These are phyloP conservation scores for Sebastes oblongus DNA, from an alignment of 2,797 vertebrate species.

Conservation along the genomic window DNA sequence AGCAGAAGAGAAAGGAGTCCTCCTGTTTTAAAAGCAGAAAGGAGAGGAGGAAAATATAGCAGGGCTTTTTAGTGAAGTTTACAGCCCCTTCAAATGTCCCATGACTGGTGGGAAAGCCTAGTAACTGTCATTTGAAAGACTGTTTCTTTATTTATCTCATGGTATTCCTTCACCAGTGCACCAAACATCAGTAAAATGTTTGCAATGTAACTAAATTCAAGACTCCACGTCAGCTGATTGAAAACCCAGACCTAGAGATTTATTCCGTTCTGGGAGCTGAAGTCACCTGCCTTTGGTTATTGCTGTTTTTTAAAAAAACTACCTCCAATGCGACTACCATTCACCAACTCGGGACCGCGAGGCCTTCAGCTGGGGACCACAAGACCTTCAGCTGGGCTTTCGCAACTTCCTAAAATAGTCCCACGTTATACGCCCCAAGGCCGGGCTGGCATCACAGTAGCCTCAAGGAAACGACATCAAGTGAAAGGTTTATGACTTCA, in stretches of 20 bases:
- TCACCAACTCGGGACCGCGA: slow-evolving; percentile 50
- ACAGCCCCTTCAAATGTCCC: slow-evolving; percentile 48
- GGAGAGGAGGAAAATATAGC: slow-evolving; percentile 56
- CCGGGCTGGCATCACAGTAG: slow-evolving; percentile 55
- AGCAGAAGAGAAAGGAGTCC: slow-evolving; percentile 51
- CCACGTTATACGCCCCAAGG: slow-evolving; percentile 61
- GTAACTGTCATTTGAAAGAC: slow-evolving; percentile 25
- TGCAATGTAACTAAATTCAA: background rate
- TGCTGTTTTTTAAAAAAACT: slow-evolving; percentile 30
- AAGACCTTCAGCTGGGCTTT: slow-evolving; percentile 71
- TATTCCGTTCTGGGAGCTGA: slow-evolving; percentile 6
- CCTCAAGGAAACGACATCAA: slow-evolving; percentile 65
- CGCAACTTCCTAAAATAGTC: slow-evolving; percentile 77
- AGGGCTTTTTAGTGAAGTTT: slow-evolving; percentile 37
- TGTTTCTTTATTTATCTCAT: background rate
- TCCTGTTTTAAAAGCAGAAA: slow-evolving; percentile 48
- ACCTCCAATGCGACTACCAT: slow-evolving; percentile 39
- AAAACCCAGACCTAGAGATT: background rate
- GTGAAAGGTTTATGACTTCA: slow-evolving; percentile 44
- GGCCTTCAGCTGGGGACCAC: slow-evolving; percentile 62
- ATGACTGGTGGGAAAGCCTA: slow-evolving; percentile 55
- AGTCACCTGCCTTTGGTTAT: slow-evolving; percentile 72
- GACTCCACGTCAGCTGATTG: background rate
- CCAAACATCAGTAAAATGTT: slow-evolving; percentile 5
- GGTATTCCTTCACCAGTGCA: background rate